Conservation (phyloP, 2,888 invertebrate genomes). For the Elysia crispata region DNA sequence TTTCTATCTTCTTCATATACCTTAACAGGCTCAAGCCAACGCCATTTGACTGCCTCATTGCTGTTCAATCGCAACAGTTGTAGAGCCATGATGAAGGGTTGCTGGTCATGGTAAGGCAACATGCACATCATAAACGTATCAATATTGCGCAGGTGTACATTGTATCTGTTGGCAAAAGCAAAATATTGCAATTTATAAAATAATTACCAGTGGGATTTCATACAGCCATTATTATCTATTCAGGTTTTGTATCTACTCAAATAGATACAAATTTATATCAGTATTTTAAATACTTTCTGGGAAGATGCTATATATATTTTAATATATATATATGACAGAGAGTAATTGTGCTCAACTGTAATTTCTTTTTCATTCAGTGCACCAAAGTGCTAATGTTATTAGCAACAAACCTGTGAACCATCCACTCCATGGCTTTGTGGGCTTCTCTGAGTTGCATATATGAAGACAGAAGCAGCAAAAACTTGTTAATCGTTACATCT, state of each 20-base stretch:
- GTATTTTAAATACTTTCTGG: too few species aligned
- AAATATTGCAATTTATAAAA: too few species aligned
- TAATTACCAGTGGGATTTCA: too few species aligned
- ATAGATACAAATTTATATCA: too few species aligned
- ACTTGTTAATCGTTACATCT: conserved; percentile 86
- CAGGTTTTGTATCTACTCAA: too few species aligned
- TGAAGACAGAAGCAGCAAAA: conserved; percentile 88
- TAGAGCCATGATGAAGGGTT: conserved; percentile 88
- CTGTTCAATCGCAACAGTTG: conserved; percentile 84
- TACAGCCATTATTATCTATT: too few species aligned
- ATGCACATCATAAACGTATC: conserved; percentile 88
- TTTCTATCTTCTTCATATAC: conserved; percentile 54
- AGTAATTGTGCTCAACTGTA: too few species aligned
- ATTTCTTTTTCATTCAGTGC: too few species aligned
- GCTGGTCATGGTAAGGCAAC: conserved; percentile 95
- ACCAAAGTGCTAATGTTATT: too few species aligned
- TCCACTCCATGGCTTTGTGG: conserved; percentile 96
- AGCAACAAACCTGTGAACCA: conserved; percentile 83
- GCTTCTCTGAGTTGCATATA: conserved; percentile 90
- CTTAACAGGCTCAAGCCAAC: conserved; percentile 83
- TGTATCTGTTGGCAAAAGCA: conserved; percentile 81
- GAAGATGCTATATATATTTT: too few species aligned
- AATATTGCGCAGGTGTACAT: conserved; percentile 92
- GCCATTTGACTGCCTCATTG: conserved; percentile 75
- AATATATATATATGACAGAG: too few species aligned